Base-by-base conservation (phyloP, 1,140 invertebrate species). In the Drosophila novamexicana region DNA sequence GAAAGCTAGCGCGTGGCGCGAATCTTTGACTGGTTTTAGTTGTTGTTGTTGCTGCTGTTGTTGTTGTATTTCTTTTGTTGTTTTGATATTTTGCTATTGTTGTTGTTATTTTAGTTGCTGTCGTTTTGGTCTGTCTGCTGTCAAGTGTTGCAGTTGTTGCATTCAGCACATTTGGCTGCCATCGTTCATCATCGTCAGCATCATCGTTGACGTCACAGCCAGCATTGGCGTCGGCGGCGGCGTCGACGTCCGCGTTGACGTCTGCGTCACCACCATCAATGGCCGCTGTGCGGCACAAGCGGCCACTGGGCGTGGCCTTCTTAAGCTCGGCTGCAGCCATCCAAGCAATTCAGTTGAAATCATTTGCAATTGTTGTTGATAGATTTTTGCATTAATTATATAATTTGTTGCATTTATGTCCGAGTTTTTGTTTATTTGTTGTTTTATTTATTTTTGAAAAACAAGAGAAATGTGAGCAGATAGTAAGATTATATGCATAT, bases 1-100 rank as follows among this genome's bases (percentile, higher is more conserved):
- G 79, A 47, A 76, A 89, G 59, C 83, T 91, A 29, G 81, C 86
- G 32, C 90, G 75, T 42, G 90, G 86, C 67, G 59, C 69, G 68
- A 79, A 65, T 77, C 71, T 75, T 54, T 74, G 66, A 65, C 42
- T 67, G 39, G 47, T 58, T 73, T 40, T 53, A 52, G 29, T 65
- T 59, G 61, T 50, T 59, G 61, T 50, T 66, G 45, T 57, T 32
- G 45, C 57, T 77, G 18, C 18, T 18, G 57, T 14, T 77, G 53
- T 14, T 64, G 61, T 75, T 58, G 70, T 42, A 42, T 12, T 47
- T 62, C 16, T 50, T 36, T 56, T 64, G 39, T 42, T 77, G 50
- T 52, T 74, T 34, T 62, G 65, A 72, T 63, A 70, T 37, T 34
- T 10, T 40, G 64, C 32, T 54, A 42, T 53, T 77, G 42, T 49